Conservation (phyloP, 2,797 vertebrate genomes). For the Cyprinella venusta region DNA sequence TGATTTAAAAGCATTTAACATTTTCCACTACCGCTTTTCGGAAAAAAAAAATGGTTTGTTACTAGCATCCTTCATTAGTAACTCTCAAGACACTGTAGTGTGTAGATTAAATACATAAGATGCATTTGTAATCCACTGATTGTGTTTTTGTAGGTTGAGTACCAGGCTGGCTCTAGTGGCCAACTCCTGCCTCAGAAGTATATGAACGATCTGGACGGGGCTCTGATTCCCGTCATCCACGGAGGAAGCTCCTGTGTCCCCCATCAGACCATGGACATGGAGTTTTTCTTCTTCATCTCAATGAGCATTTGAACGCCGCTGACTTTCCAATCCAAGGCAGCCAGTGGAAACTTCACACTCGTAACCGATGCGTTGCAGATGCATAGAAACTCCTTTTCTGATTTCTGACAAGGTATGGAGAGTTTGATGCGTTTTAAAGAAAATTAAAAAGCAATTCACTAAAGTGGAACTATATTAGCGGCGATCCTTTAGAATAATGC, state of each 20-base stretch:
- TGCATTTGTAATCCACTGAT: background rate
- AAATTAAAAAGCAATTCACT: constrained; percentile 9
- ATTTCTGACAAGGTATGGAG: constrained; percentile 40
- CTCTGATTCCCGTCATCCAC: constrained; percentile 93
- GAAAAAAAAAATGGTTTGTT: background rate
- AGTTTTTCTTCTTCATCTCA: constrained; percentile 90
- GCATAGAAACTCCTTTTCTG: constrained; percentile 14
- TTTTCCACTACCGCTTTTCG: background rate
- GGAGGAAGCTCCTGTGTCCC: constrained; percentile 81
- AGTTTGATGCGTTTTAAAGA: constrained; percentile 5
- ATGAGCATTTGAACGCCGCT: constrained; percentile 74
- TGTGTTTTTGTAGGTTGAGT: constrained; percentile 85
- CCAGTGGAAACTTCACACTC: constrained; percentile 29
- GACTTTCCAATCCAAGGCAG: constrained; percentile 40
- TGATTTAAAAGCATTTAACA: too few relatives aligned
- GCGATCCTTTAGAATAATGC: constrained; percentile 4
- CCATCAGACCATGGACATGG: constrained; percentile 86
- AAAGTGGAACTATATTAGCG: constrained; percentile 10
- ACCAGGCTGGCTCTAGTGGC: constrained; percentile 88
- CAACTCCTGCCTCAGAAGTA: constrained; percentile 88
- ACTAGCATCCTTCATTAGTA: too few relatives aligned
- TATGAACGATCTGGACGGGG: constrained; percentile 90
- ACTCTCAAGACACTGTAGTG: background rate
- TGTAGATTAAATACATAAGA: background rate
- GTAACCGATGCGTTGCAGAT: constrained; percentile 35